A percentile compares a stretch with the other conserved stretches of the same genome.
phyloP scores from a whole-genome alignment of 2,888 invertebrate species.

The Stenolophus ochropezus region DNA sequence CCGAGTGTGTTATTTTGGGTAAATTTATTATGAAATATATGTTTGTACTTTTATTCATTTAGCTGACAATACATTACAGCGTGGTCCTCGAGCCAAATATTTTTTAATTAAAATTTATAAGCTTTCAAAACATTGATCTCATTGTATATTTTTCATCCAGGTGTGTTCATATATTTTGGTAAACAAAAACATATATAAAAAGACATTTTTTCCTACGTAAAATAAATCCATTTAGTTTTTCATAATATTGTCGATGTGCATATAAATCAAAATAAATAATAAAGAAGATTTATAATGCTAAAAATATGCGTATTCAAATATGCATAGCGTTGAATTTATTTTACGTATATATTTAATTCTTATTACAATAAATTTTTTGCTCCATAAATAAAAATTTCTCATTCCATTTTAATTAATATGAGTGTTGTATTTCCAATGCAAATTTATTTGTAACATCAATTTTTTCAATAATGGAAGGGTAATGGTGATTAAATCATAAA shows the following conservation, averaged over 20 bases:
- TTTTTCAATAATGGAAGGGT: neutral
- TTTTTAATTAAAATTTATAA: slow-evolving; percentile 42
- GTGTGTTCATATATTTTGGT: slow-evolving; percentile 28
- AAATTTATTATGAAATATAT: slow-evolving; percentile 45
- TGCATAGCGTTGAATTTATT: neutral
- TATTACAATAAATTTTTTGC: neutral
- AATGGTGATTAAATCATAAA: neutral
- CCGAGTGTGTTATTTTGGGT: slow-evolving; percentile 46
- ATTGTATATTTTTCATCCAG: slow-evolving; percentile 38
- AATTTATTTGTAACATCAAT: neutral
- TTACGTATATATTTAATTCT: slow-evolving; percentile 14
- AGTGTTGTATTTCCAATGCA: neutral
- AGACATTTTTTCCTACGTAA: slow-evolving; percentile 21
- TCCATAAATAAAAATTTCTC: slow-evolving; percentile 9
- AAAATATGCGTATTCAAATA: slow-evolving; percentile 11
- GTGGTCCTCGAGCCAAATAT: slow-evolving; percentile 39
- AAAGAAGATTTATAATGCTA: slow-evolving; percentile 23
- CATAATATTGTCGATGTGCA: slow-evolving; percentile 23
- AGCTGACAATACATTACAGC: slow-evolving; percentile 36
- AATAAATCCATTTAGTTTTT: slow-evolving; percentile 37
- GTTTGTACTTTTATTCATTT: slow-evolving; percentile 46
- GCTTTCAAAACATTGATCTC: slow-evolving; percentile 45
- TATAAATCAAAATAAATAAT: slow-evolving; percentile 43
- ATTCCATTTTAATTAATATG: neutral
- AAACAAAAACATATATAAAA: slow-evolving; percentile 27